phyloP scores from a whole-genome alignment of 2,113 vertebrate species.

The Ameiurus melas region DNA sequence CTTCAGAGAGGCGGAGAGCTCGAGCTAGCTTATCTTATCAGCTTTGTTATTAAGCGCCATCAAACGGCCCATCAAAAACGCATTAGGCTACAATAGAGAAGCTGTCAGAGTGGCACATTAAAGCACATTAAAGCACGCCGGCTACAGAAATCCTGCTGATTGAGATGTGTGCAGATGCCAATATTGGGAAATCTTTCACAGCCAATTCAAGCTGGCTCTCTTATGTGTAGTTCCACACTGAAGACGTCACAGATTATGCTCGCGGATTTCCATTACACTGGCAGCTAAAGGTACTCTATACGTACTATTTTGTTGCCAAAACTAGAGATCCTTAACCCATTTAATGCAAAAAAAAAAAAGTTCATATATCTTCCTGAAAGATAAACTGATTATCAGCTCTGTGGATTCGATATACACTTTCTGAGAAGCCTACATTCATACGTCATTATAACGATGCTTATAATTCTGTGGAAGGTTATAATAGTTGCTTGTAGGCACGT shows the following conservation, averaged over 20 bases:
- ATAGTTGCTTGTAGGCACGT: neutral
- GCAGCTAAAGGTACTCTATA: too few relatives aligned
- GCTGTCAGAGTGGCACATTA: slow-evolving; percentile 57
- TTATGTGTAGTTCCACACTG: neutral
- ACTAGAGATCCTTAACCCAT: neutral
- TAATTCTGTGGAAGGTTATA: neutral
- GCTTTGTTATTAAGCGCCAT: slow-evolving; percentile 76
- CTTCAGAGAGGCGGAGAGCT: slow-evolving; percentile 59
- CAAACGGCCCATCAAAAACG: slow-evolving; percentile 81
- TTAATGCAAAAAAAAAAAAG: neutral
- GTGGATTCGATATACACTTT: neutral
- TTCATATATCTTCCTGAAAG: neutral
- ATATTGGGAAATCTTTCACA: neutral
- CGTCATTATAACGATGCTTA: neutral
- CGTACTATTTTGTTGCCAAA: neutral
- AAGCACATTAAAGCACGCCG: slow-evolving; percentile 62
- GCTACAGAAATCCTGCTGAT: slow-evolving; percentile 66
- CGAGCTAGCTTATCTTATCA: slow-evolving; percentile 75
- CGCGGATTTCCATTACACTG: neutral
- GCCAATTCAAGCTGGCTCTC: neutral
- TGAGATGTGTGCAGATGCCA: slow-evolving; percentile 63
- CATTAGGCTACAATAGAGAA: slow-evolving; percentile 67
- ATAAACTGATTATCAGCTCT: neutral
- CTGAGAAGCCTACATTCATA: neutral
- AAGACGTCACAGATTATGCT: neutral